Evolutionary conservation across 2,888 invertebrate species (phyloP).

Genomic region (Octonoba sinensis): DNA sequence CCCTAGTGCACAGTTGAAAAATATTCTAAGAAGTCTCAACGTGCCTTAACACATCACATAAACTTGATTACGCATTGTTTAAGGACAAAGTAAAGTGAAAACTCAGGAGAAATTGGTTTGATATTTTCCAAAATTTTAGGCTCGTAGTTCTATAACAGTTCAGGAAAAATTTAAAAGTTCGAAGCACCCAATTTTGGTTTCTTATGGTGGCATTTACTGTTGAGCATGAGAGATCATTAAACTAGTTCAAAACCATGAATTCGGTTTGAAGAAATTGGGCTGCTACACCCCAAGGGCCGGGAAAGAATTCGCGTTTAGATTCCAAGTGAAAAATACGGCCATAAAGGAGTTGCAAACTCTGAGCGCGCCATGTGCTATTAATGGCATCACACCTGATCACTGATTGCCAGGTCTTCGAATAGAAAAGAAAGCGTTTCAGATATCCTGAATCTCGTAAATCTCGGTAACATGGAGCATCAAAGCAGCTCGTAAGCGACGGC

Average conservation of each 20-base stretch:
- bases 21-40: no score
- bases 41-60: no score
- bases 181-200: no score
- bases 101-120: no score
- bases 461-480: constrained; percentile 49
- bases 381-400: constrained; percentile 59
- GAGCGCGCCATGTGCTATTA: constrained; percentile 54
- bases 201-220: background rate
- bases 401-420: constrained; percentile 51
- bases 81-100: no score
- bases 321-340: constrained; percentile 46
- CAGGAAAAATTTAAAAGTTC: no score
- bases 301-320: constrained; percentile 34
- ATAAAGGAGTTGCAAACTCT: constrained; percentile 32
- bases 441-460: constrained; percentile 61
- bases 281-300: constrained; percentile 1
- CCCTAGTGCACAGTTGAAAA: no score
- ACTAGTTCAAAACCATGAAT: constrained; percentile 15
- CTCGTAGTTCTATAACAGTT: no score
- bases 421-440: constrained; percentile 56
- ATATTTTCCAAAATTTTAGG: no score
- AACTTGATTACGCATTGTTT: no score
- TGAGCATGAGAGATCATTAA: constrained; percentile 15
- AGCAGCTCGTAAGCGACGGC: constrained; percentile 48
- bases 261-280: constrained; percentile 12